Conservation (phyloP, 2,888 invertebrate species). For the Trissolcus brochymenae region DNA sequence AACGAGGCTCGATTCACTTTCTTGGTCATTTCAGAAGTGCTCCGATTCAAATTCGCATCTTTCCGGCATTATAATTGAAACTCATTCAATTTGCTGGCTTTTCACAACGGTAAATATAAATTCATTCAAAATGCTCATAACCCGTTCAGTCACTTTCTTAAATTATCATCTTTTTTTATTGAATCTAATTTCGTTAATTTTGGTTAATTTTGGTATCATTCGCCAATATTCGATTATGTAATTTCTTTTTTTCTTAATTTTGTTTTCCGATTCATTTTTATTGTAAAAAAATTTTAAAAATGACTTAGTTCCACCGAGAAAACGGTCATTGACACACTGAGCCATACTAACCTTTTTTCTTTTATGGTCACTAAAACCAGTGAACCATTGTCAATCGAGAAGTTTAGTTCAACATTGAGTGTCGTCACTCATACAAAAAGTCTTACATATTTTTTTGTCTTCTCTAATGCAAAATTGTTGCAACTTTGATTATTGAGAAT, state of each 20-base stretch:
- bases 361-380: neutral
- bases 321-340: too few relatives aligned
- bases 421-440: too few relatives aligned
- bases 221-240: too few relatives aligned
- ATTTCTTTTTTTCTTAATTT: too few relatives aligned
- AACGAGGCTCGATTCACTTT: constrained; percentile 56
- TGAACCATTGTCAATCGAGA: neutral
- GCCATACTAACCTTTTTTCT: neutral
- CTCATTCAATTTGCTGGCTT: neutral
- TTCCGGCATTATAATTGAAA: constrained; percentile 11
- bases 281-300: neutral
- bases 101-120: neutral
- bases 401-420: too few relatives aligned
- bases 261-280: too few relatives aligned
- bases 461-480: too few relatives aligned
- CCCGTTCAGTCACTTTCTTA: too few relatives aligned
- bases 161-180: neutral
- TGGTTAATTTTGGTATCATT: neutral
- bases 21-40: constrained; percentile 36
- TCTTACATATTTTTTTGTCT: too few relatives aligned
- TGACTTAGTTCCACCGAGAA: too few relatives aligned
- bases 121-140: too few relatives aligned
- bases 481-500: too few relatives aligned
- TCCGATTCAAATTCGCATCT: constrained; percentile 11
- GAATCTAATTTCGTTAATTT: neutral